These are phyloP conservation scores for Hucho hucho DNA, from an alignment of 2,113 vertebrate species.

Conservation along the genomic window DNA sequence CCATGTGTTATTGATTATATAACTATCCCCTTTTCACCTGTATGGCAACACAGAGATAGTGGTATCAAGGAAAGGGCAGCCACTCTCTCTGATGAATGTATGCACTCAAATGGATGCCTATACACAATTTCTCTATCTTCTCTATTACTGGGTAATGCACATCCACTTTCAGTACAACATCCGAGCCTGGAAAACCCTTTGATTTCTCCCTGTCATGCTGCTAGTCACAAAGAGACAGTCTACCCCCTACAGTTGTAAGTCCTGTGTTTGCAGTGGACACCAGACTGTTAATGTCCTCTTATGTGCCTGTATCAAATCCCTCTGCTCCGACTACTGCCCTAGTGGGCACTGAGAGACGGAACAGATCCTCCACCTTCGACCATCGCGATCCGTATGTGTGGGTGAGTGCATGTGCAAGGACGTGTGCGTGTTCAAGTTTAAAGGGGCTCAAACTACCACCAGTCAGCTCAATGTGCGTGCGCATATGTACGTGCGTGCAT, in stretches of 20 bases:
- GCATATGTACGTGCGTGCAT: too few species aligned
- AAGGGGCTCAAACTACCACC: too few species aligned
- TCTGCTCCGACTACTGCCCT: constrained; percentile 36
- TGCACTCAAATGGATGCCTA: neutral
- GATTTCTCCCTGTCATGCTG: neutral
- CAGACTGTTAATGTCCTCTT: constrained; percentile 50
- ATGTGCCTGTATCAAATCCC: constrained; percentile 56
- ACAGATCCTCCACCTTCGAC: constrained; percentile 18
- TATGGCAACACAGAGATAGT: neutral
- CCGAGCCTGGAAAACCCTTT: neutral
- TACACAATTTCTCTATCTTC: neutral
- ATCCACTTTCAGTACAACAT: neutral
- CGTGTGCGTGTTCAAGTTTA: too few species aligned
- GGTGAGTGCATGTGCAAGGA: neutral
- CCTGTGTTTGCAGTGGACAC: constrained; percentile 20
- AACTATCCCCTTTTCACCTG: neutral
- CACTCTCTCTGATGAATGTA: neutral
- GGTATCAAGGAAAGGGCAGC: neutral
- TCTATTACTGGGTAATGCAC: neutral
- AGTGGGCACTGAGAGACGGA: constrained; percentile 5
- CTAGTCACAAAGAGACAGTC: neutral
- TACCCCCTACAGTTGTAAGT: constrained; percentile 8
- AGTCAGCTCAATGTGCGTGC: too few species aligned
- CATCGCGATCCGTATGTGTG: neutral
- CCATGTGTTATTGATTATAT: neutral